phyloP scores from a whole-genome alignment of 1,140 invertebrate species.

The Drosophila teissieri region DNA sequence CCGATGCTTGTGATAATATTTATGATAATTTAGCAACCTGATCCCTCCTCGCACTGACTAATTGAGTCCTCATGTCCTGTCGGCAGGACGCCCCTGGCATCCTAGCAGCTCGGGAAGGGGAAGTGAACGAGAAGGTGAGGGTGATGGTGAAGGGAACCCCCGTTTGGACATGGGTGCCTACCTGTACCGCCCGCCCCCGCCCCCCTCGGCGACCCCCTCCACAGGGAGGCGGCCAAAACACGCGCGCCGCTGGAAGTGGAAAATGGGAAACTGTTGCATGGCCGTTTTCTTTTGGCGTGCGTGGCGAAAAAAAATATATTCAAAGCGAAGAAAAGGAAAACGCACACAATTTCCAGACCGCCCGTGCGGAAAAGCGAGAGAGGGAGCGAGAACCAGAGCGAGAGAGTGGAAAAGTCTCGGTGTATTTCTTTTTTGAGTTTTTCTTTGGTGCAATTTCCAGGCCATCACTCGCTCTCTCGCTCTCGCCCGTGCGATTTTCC shows the following conservation, averaged over 20 bases:
- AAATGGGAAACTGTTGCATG: slow-evolving; percentile 45
- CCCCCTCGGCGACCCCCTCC: slow-evolving; percentile 9
- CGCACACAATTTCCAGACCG: slow-evolving; percentile 54
- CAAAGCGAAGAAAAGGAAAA: slow-evolving; percentile 25
- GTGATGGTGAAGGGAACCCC: neutral
- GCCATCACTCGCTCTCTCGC: slow-evolving; percentile 18
- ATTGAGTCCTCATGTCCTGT: slow-evolving; percentile 56
- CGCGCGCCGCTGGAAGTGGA: slow-evolving; percentile 39
- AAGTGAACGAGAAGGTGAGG: neutral
- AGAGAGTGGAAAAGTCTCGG: slow-evolving; percentile 10
- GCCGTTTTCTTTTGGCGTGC: slow-evolving; percentile 39
- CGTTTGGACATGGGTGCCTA: neutral
- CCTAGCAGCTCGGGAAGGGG: neutral
- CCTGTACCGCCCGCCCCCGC: slow-evolving; percentile 10
- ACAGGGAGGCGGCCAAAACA: slow-evolving; percentile 20
- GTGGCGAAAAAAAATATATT: slow-evolving; percentile 16
- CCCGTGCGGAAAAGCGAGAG: slow-evolving; percentile 38
- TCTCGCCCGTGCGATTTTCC: slow-evolving; percentile 51
- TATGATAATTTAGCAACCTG: slow-evolving; percentile 9
- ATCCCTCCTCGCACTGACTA: slow-evolving; percentile 29
- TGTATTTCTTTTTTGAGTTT: slow-evolving; percentile 52
- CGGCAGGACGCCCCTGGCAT: slow-evolving; percentile 27
- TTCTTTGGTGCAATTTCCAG: slow-evolving; percentile 45
- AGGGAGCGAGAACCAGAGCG: slow-evolving; percentile 2
- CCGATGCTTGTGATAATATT: slow-evolving; percentile 9